Conservation (phyloP, 37 sponge, comb jelly and placozoan species). For the Petrosia ficiformis region DNA sequence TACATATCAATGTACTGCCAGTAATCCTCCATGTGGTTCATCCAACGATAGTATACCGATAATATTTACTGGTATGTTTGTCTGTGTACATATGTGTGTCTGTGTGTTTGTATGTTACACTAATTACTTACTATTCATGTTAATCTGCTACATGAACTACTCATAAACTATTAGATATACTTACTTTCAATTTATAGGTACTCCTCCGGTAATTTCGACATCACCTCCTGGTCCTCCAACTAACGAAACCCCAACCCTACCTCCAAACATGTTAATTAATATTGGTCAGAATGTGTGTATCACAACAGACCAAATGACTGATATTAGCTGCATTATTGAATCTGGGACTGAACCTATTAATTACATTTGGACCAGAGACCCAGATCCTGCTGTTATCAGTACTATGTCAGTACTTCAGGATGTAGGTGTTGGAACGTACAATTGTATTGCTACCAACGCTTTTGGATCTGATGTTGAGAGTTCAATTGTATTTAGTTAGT, state of each 20-base stretch:
- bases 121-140: not conserved
- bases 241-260: not conserved
- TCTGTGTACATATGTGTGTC: too few relatives aligned
- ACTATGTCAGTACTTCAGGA: too few relatives aligned
- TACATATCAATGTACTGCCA: too few relatives aligned
- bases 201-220: not conserved
- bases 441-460: conserved; percentile 6
- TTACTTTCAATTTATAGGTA: not conserved
- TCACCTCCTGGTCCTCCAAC: not conserved
- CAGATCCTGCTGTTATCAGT: not conserved
- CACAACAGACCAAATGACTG: not conserved
- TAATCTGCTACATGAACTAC: not conserved
- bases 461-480: not conserved
- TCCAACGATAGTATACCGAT: too few relatives aligned
- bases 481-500: too few relatives aligned
- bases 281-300: not conserved
- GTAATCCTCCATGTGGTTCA: too few relatives aligned
- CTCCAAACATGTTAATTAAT: not conserved
- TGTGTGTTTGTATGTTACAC: too few relatives aligned
- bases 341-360: not conserved
- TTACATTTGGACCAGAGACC: not conserved
- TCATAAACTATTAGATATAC: too few relatives aligned
- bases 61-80: too few relatives aligned
- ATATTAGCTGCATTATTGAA: not conserved
- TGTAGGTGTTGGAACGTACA: too few relatives aligned